Conservation (phyloP, 2,797 vertebrate species). For the Numenius phaeopus region DNA sequence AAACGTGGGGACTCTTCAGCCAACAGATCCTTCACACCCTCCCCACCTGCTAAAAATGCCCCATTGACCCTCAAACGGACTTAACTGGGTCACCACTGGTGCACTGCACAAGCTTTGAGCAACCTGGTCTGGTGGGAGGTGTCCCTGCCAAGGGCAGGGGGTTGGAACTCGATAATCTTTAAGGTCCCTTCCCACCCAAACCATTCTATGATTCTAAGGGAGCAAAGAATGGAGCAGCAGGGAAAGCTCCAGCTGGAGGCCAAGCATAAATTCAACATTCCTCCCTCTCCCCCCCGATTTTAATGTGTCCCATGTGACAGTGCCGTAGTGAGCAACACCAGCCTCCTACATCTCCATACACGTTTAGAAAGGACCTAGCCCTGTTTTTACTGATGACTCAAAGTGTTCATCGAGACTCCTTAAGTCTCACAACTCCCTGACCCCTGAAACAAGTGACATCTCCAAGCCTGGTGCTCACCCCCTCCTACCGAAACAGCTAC, state of each 20-base stretch:
- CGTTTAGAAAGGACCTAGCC: neutral
- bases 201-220: no score
- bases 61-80: neutral
- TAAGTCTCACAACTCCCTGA: neutral
- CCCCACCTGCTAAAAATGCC: neutral
- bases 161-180: no score
- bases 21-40: neutral
- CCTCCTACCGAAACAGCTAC: neutral
- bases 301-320: neutral
- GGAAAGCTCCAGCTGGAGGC: neutral
- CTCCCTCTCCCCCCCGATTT: neutral
- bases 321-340: neutral
- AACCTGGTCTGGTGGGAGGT: no score
- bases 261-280: neutral
- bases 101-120: no score
- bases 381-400: no score
- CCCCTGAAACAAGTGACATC: neutral
- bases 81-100: neutral
- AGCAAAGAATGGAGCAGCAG: neutral
- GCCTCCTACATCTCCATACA: neutral
- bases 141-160: no score
- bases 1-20: fast-evolving
- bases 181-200: no score
- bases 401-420: fast-evolving
- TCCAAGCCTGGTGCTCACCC: neutral